These are phyloP conservation scores for Sciaenops ocellatus DNA, from an alignment of 2,797 vertebrate species.

Conservation along the genomic window DNA sequence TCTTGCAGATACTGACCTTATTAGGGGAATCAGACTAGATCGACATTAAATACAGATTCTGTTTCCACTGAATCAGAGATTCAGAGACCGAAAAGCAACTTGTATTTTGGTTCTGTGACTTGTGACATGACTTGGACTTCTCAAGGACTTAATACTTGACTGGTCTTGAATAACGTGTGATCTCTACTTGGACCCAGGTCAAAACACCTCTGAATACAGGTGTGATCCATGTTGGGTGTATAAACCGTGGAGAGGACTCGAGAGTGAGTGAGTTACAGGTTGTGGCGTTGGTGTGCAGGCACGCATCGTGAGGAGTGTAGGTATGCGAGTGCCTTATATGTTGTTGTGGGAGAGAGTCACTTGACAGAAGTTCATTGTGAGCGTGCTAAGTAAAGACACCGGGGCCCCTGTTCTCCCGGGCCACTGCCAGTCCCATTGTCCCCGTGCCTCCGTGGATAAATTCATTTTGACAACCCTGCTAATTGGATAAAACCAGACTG, in stretches of 20 bases:
- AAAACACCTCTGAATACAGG: slow-evolving; percentile 17
- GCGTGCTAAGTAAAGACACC: slow-evolving; percentile 77
- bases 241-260: neutral
- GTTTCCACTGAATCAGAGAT: no score
- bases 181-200: neutral
- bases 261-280: neutral
- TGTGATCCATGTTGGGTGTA: slow-evolving; percentile 13
- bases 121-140: neutral
- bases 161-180: slow-evolving; percentile 7
- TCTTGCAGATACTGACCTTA: neutral
- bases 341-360: slow-evolving; percentile 72
- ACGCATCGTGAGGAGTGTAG: slow-evolving; percentile 63
- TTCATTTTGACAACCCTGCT: slow-evolving; percentile 99
- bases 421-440: slow-evolving; percentile 82
- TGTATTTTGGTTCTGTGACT: neutral
- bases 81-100: slow-evolving; percentile 5
- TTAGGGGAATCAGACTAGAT: neutral
- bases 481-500: slow-evolving; percentile 96
- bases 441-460: slow-evolving; percentile 89
- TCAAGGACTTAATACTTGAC: slow-evolving; percentile 14
- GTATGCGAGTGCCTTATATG: slow-evolving; percentile 69
- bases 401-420: slow-evolving; percentile 73
- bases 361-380: slow-evolving; percentile 85
- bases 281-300: slow-evolving; percentile 51
- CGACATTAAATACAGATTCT: no score